Percentiles rank a stretch among this genome's conserved stretches.
Evolutionary conservation across 92 coral and sea anemone species (phyloP).

Genomic region (Phenganax marumi): DNA sequence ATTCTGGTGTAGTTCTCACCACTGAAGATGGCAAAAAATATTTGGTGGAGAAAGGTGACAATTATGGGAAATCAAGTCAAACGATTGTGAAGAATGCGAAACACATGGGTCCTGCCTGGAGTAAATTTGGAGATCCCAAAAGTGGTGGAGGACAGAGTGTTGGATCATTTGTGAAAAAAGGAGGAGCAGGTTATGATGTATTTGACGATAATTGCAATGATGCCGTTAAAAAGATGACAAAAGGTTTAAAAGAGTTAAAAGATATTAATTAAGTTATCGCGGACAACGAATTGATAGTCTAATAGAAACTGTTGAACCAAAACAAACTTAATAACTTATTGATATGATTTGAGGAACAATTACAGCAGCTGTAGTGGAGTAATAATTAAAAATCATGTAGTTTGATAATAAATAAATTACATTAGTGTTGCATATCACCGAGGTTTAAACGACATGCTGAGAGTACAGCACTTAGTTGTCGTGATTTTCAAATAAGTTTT

Average conservation of each 20-base stretch:
- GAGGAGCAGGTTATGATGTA: constrained; percentile 14
- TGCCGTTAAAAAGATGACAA: constrained; percentile 4
- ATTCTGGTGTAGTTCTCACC: not conserved
- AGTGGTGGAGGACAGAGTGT: constrained; percentile 5
- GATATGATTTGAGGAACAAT: too few relatives aligned
- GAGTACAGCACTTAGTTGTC: too few relatives aligned
- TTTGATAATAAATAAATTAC: too few relatives aligned
- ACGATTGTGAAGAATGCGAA: constrained; percentile 39
- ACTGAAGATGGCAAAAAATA: constrained; percentile 13
- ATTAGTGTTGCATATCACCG: too few relatives aligned
- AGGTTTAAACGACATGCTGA: too few relatives aligned
- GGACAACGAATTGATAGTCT: too few relatives aligned
- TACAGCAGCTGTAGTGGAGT: too few relatives aligned
- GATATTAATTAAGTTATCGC: too few relatives aligned
- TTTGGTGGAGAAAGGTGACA: constrained; percentile 39
- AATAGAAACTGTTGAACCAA: too few relatives aligned
- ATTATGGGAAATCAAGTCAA: constrained; percentile 25
- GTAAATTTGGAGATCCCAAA: not conserved
- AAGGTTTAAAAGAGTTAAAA: not conserved
- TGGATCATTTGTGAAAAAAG: constrained; percentile 23
- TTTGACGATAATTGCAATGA: constrained; percentile 10
- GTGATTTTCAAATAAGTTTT: too few relatives aligned
- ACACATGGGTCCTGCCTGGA: constrained; percentile 42
- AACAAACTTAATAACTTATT: too few relatives aligned
- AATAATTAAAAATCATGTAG: too few relatives aligned